Conservation (phyloP, 1,140 invertebrate species). For the Drosophila orena region DNA sequence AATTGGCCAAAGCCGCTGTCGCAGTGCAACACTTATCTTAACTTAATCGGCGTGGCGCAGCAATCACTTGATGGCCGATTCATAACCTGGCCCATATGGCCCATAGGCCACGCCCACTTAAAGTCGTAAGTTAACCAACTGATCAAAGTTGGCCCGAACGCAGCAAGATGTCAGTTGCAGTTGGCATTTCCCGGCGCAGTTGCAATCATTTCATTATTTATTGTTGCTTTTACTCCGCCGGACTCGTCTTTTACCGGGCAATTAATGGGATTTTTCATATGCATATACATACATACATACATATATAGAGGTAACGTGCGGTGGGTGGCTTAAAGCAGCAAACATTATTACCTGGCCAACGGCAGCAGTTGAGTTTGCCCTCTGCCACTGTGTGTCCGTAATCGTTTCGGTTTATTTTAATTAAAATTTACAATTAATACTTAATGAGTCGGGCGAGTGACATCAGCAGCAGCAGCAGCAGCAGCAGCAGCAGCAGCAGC, state of each 20-base stretch:
- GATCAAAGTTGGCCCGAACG: constrained; percentile 29
- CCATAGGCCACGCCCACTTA: constrained; percentile 2
- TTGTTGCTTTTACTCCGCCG: constrained; percentile 48
- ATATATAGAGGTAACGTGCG: constrained; percentile 7
- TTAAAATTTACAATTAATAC: constrained; percentile 84
- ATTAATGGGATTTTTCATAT: constrained; percentile 56
- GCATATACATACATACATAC: neutral
- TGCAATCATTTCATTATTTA: constrained; percentile 58
- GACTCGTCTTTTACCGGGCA: constrained; percentile 39
- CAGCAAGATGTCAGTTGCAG: constrained; percentile 29
- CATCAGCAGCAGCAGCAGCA: constrained; percentile 52
- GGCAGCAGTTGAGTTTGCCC: no score
- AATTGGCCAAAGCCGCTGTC: neutral
- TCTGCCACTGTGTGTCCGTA: constrained; percentile 29
- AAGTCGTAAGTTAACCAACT: constrained; percentile 31
- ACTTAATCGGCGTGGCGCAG: constrained; percentile 36
- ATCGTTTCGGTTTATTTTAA: constrained; percentile 79
- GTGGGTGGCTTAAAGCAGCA: constrained; percentile 38
- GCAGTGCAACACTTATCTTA: constrained; percentile 8
- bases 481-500: constrained; percentile 34
- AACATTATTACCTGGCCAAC: constrained; percentile 73
- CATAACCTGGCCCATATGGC: neutral
- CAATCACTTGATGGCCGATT: constrained; percentile 40
- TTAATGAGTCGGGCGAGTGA: constrained; percentile 72
- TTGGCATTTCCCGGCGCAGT: constrained; percentile 18